Evolutionary conservation across 2,113 vertebrate species (phyloP).

Genomic region (Varanus salvator): DNA sequence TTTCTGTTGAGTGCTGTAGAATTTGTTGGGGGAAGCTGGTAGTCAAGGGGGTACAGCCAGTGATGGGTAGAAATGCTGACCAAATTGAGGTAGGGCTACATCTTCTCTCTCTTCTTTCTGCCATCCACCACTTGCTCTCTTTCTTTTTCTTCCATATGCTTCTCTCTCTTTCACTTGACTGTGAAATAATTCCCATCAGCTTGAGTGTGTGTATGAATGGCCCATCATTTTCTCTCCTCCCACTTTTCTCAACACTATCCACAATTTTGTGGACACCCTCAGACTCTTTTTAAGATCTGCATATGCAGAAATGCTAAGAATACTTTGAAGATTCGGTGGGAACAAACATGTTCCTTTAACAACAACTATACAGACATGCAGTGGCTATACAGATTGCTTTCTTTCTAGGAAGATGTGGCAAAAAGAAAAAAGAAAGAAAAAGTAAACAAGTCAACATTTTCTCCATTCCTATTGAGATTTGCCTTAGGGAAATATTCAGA

Average conservation of each 20-base stretch:
- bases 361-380: constrained; percentile 8
- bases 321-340: background rate
- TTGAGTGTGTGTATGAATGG: background rate
- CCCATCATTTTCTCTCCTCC: background rate
- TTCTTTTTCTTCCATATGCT: too few species aligned
- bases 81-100: too few species aligned
- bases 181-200: background rate
- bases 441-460: background rate
- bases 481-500: constrained; percentile 36
- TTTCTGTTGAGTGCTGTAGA: too few species aligned
- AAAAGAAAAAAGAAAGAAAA: background rate
- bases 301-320: background rate
- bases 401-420: background rate
- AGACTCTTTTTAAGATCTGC: background rate
- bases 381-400: constrained; percentile 13
- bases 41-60: too few species aligned
- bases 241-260: background rate
- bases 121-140: too few species aligned
- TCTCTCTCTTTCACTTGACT: too few species aligned
- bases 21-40: too few species aligned
- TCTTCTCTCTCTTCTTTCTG: too few species aligned
- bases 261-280: too few species aligned
- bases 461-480: constrained; percentile 39
- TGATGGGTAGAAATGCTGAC: too few species aligned
- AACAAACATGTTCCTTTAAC: background rate